These are phyloP conservation scores for Tenualosa thibaudeaui DNA, from an alignment of 2,797 vertebrate species.

Conservation along the genomic window DNA sequence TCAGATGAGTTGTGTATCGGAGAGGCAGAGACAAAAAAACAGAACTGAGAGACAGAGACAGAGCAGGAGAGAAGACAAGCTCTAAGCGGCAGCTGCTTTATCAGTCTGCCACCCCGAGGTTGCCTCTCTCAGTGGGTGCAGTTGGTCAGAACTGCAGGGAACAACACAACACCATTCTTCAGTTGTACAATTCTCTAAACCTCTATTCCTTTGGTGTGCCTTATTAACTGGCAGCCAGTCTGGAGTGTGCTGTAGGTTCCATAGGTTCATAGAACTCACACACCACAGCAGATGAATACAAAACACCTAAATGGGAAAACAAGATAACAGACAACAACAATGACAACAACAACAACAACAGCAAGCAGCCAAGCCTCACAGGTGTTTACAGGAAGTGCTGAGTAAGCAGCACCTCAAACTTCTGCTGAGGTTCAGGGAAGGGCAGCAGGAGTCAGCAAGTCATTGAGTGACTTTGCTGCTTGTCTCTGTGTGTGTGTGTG, in stretches of 20 bases:
- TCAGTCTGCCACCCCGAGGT: background rate
- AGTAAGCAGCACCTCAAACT: background rate
- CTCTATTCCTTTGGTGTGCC: background rate
- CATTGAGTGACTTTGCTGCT: background rate
- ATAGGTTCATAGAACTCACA: background rate
- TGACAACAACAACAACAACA: background rate
- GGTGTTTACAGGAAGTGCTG: background rate
- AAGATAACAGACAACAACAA: background rate
- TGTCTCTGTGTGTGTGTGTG: slow-evolving; percentile 8
- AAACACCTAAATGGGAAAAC: background rate
- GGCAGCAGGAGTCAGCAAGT: slow-evolving; percentile 3
- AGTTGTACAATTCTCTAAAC: background rate
- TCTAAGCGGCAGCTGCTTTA: background rate
- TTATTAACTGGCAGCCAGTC: background rate
- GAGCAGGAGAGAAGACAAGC: background rate
- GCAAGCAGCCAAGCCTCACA: background rate
- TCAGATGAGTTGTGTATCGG: background rate
- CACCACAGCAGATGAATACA: background rate
- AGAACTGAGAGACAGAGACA: background rate
- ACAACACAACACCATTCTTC: background rate
- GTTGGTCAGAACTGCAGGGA: background rate
- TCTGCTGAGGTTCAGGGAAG: background rate
- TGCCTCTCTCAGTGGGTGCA: background rate
- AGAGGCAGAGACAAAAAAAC: background rate
- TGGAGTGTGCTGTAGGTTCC: background rate